A percentile compares a stretch with the other conserved stretches of the same genome.
Evolutionary conservation across 2,797 vertebrate genomes (phyloP).

Genomic region (Amblyraja radiata): DNA sequence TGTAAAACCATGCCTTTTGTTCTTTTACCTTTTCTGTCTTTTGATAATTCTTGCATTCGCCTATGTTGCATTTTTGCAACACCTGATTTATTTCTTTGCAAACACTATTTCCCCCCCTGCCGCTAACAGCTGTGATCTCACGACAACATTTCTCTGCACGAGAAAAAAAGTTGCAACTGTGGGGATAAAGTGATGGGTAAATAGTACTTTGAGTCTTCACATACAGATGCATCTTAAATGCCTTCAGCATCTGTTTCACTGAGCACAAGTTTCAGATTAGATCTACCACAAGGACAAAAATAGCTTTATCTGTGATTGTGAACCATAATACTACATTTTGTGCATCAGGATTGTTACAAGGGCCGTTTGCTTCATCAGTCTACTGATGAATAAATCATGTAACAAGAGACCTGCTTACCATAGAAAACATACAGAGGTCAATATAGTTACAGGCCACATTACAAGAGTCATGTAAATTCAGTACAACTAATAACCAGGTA

Average conservation of each 20-base stretch:
- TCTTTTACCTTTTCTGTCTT: background rate
- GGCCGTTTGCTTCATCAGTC: background rate
- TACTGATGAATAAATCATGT: background rate
- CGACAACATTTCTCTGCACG: too few relatives aligned
- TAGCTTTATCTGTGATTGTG: background rate
- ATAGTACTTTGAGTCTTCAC: background rate
- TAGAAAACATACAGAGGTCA: background rate
- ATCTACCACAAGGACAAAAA: background rate
- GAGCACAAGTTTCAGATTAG: background rate
- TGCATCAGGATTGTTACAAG: background rate
- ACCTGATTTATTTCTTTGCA: background rate
- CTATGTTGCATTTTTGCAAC: background rate
- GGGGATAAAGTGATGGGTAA: background rate
- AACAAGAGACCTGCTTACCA: background rate
- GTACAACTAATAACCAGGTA: background rate
- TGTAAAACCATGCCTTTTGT: background rate
- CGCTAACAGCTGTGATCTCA: background rate
- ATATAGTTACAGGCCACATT: background rate
- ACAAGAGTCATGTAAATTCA: background rate
- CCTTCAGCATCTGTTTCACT: background rate
- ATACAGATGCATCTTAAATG: background rate
- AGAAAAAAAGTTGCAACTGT: background rate
- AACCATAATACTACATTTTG: background rate
- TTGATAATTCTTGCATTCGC: background rate
- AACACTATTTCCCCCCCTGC: background rate